Base-by-base conservation (phyloP, 2,888 invertebrate genomes). In the Acanthopleura granulata region DNA sequence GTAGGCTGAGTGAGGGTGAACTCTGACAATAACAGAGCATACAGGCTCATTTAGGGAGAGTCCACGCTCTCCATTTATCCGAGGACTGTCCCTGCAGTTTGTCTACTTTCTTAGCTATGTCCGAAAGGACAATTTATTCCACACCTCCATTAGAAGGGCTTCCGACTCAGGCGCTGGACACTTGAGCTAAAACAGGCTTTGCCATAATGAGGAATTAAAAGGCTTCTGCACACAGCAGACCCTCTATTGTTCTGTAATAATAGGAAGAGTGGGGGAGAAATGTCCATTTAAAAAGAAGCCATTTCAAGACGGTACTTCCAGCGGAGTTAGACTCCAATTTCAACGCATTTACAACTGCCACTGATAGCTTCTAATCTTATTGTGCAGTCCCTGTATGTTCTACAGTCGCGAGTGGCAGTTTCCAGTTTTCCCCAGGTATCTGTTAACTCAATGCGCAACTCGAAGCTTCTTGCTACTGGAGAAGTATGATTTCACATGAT, bases 251-350 rank as follows among this genome's bases (percentile, higher is more conserved):
- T 18, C 18, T 18, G 57, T 22, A 22, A 57, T 57, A 57, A 57
- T 22, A 57, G 18, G n/a, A 57, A 57, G 57, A 18, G 22, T n/a
- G 40, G 40, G 40, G 40, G 18, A 12, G 57, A 57, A 57, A 57
- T n/a, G 57, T 57, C 57, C 57, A 57, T 57, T 57, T 57, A 57
- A 57, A 57, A 57, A n/a, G 57, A 57, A 57, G 22, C 57, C 57
- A n/a, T 18, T 57, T n/a, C n/a, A 57, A 22, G 57, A 57, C 57
- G 6, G 57, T 57, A 57, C n/a, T 40, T 40, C 40, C 40, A 40
- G 40, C 40, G 40, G 40, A 40, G 57, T 57, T 57, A 22, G 40
- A 40, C 40, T 57, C 57, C 57, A 57, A 57, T 57, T 57, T 22
- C 57, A 57, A 12, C 18, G 6, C 12, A 57, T 57, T 40, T 57